phyloP scores from a whole-genome alignment of 2,113 vertebrate species.

The Hemiprocne comata region DNA sequence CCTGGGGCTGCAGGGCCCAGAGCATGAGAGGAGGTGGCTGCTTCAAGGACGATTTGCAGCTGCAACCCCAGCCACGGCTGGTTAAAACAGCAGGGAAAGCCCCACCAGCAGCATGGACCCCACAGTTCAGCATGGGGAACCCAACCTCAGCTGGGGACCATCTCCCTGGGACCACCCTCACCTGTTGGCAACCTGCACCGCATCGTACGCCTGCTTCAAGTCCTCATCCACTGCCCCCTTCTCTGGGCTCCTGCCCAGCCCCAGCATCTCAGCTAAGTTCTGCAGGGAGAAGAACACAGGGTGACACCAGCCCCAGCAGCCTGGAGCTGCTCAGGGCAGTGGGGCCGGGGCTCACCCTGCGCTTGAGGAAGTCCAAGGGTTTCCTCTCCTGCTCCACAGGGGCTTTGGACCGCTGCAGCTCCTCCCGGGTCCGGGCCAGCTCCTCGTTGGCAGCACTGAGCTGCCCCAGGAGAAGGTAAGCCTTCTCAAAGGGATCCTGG shows the following conservation, averaged over 20 bases:
- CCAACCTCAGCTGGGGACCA: no score
- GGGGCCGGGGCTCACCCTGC: background rate
- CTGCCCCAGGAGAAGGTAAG: background rate
- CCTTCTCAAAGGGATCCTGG: background rate
- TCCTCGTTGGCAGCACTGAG: background rate
- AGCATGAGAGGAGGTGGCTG: rapidly evolving
- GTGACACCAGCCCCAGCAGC: background rate
- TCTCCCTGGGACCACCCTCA: slow-evolving; percentile 33
- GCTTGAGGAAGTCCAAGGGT: background rate
- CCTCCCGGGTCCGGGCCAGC: background rate
- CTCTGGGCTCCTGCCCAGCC: slow-evolving; percentile 67
- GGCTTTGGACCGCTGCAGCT: background rate
- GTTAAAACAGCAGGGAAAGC: background rate
- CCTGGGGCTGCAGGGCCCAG: rapidly evolving
- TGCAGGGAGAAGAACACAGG: slow-evolving; percentile 22
- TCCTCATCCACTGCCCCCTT: slow-evolving; percentile 65
- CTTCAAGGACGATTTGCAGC: background rate
- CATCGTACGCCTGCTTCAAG: slow-evolving; percentile 74
- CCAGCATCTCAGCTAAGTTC: slow-evolving; percentile 70
- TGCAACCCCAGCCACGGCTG: background rate
- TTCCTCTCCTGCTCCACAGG: background rate
- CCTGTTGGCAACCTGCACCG: slow-evolving; percentile 81
- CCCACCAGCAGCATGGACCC: background rate
- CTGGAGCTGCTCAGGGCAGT: rapidly evolving
- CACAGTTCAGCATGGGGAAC: background rate